These are phyloP conservation scores for Pangasius djambal DNA, from an alignment of 2,797 vertebrate species.

Conservation along the genomic window DNA sequence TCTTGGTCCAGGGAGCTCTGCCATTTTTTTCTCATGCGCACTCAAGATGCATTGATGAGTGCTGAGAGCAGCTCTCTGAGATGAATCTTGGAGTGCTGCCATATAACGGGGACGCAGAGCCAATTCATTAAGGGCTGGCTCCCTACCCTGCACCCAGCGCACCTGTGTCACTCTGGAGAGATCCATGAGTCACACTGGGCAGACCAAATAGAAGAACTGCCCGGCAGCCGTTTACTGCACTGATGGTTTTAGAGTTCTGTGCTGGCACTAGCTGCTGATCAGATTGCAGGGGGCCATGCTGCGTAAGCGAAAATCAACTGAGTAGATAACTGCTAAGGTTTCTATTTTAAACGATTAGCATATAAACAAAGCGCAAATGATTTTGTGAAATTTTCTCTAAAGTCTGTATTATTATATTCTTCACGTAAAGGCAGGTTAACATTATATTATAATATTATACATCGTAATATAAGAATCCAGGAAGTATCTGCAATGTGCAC, in stretches of 20 bases:
- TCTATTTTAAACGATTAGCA: not conserved
- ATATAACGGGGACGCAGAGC: constrained; percentile 51
- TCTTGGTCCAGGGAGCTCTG: constrained; percentile 50
- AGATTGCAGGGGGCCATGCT: constrained; percentile 31
- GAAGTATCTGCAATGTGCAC: not conserved
- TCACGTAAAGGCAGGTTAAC: not conserved
- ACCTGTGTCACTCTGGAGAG: constrained; percentile 56
- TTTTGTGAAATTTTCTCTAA: not conserved
- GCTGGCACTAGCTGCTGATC: constrained; percentile 26
- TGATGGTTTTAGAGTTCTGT: constrained; percentile 39
- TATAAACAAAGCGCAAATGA: not conserved
- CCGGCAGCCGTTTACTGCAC: constrained; percentile 34
- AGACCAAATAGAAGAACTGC: constrained; percentile 16
- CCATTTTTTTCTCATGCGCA: constrained; percentile 50
- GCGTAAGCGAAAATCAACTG: constrained; percentile 21
- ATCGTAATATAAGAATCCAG: not conserved
- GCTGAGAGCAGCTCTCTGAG: constrained; percentile 54
- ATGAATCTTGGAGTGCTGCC: constrained; percentile 55
- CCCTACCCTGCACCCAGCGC: constrained; percentile 46
- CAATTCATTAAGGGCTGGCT: constrained; percentile 60
- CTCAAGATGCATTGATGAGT: constrained; percentile 58
- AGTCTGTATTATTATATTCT: not conserved
- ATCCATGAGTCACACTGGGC: constrained; percentile 32
- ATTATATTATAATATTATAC: not conserved
- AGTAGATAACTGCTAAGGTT: not conserved